Evolutionary conservation across 2,888 invertebrate genomes (phyloP), one percentile per base, ranked within the genome.

Genomic region (Eurois occulta): DNA sequence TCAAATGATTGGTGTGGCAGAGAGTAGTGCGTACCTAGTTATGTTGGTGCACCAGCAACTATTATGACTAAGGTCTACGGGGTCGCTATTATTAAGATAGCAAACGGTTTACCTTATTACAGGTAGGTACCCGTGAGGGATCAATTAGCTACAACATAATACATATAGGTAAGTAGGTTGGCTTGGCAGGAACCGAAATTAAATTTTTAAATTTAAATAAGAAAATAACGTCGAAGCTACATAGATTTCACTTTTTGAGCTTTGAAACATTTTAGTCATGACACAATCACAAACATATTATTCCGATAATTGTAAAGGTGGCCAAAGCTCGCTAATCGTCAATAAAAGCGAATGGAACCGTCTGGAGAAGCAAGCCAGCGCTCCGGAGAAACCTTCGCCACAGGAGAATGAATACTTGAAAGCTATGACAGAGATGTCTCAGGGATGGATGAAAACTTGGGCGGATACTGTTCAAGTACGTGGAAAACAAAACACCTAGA

Each of bases 291-390:
- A 73, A 43, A 81, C 83, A 81, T 43, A 81, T 32, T 79, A 69
- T 78, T 68, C 62, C 66, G 75, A 55, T 80, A 78, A 83, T 55
- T 46, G 6, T 67, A 77, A 71, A 70, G 72, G 66, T n/a, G 81
- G 85, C 72, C 78, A 78, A 55, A 86, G 75, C 28, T 84, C 74
- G 60, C 75, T 93, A 72, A 68, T 91, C 32, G 75, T 95, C 11
- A 91, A 91, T 73, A 92, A 86, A 88, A 89, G 75, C 5, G 93
- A 94, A 89, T 95, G 94, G 94, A 86, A 92, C 1, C 89, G 94
- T 62, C 71, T 95, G 35, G 91, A 92, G 75, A 87, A 75, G 35
- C 87, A 91, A 71, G 87, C 88, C 0, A 80, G 69, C 1, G 77
- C 87, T 52, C 78, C 78, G 7, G 75, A 85, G 52, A 75, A 83